These are phyloP conservation scores for Leptopilina myrica DNA, from an alignment of 2,888 invertebrate species.

Conservation along the genomic window DNA sequence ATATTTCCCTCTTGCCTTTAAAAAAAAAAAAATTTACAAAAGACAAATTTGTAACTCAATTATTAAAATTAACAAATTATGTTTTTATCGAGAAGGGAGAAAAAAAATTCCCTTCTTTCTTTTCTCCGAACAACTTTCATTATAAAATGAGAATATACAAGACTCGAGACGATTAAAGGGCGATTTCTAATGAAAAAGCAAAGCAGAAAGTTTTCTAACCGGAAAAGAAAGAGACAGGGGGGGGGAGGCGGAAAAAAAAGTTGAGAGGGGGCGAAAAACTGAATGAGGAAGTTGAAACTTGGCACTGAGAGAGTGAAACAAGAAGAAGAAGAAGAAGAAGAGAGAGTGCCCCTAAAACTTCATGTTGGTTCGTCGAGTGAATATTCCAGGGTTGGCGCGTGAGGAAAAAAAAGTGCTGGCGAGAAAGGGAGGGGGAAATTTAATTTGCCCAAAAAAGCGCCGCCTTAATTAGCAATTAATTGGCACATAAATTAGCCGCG, in stretches of 20 bases:
- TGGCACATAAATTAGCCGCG: conserved; percentile 74
- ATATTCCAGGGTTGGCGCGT: conserved; percentile 51
- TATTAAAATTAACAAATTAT: no score
- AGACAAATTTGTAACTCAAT: no score
- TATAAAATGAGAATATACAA: conserved; percentile 29
- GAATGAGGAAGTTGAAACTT: conserved; percentile 49
- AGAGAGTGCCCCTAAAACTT: conserved; percentile 49
- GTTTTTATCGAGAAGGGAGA: no score
- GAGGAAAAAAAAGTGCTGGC: no score
- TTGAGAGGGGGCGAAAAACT: conserved; percentile 36
- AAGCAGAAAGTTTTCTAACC: conserved; percentile 66
- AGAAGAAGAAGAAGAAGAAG: conserved; percentile 35
- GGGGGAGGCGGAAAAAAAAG: conserved; percentile 54
- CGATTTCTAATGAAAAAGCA: conserved; percentile 68
- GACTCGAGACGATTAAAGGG: conserved; percentile 67
- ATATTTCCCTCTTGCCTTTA: no score
- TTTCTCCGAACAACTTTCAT: not conserved
- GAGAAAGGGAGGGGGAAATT: conserved; percentile 61
- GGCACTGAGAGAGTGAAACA: conserved; percentile 8
- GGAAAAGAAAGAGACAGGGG: conserved; percentile 56
- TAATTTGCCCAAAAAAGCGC: conserved; percentile 72
- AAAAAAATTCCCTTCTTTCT: no score
- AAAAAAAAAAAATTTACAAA: no score
- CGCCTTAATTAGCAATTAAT: conserved; percentile 75
- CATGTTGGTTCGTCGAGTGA: conserved; percentile 47